A percentile compares a stretch with the other conserved stretches of the same genome.
phyloP scores from a whole-genome alignment of 2,797 vertebrate species.

The Molothrus ater region DNA sequence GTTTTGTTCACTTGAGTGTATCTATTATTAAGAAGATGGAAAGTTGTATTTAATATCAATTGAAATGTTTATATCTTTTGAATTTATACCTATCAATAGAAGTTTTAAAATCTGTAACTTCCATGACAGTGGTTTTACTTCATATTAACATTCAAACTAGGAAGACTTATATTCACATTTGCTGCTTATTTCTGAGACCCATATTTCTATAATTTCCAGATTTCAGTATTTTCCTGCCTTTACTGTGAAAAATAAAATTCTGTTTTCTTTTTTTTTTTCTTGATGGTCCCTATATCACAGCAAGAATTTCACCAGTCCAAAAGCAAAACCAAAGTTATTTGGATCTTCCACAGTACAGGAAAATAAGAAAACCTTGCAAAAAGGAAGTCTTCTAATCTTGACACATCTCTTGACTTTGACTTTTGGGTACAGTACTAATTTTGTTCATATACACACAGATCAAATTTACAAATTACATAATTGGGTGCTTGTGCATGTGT shows the following conservation, averaged over 20 bases:
- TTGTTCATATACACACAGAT: neutral
- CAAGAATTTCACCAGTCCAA: neutral
- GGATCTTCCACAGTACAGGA: neutral
- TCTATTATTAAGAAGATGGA: neutral
- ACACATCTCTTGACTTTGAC: neutral
- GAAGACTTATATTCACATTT: neutral
- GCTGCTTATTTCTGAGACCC: neutral
- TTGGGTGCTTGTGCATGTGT: accelerated
- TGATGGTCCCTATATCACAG: accelerated
- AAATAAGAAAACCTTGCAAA: neutral
- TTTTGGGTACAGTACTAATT: neutral
- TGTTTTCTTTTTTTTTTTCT: neutral
- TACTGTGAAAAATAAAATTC: neutral
- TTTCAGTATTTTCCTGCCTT: neutral
- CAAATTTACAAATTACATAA: neutral
- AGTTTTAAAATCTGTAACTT: neutral
- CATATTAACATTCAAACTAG: neutral
- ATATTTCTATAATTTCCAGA: neutral
- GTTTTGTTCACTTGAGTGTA: neutral
- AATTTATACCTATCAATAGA: neutral
- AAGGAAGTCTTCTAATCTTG: neutral
- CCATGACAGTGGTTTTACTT: neutral
- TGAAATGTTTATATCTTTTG: neutral
- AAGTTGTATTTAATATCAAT: neutral
- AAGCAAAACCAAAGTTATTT: neutral